These are phyloP conservation scores for Eulemur rufifrons DNA, from an alignment of 2,113 vertebrate species.

Conservation along the genomic window DNA sequence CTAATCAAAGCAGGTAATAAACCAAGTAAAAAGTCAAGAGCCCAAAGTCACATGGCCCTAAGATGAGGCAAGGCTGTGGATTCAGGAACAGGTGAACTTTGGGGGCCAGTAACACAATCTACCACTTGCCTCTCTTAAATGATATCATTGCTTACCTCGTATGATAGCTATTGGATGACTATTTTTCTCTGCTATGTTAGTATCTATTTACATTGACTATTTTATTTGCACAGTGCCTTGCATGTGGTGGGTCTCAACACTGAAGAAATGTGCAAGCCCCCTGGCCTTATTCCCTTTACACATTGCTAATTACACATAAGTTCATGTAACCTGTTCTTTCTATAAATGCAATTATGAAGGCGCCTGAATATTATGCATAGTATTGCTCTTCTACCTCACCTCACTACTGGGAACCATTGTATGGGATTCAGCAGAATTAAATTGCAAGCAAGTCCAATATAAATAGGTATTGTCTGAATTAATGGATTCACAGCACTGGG, in stretches of 20 bases:
- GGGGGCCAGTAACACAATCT: neutral
- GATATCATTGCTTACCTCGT: neutral
- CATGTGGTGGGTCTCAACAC: neutral
- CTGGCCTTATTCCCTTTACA: neutral
- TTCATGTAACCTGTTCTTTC: neutral
- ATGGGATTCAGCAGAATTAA: neutral
- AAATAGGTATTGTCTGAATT: neutral
- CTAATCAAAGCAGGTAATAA: neutral
- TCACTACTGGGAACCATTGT: neutral
- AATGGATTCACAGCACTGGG: neutral
- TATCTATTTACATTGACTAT: neutral
- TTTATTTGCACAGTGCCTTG: neutral
- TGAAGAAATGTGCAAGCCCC: neutral
- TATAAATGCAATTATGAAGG: neutral
- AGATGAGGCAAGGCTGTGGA: neutral
- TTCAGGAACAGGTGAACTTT: neutral
- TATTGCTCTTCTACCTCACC: neutral
- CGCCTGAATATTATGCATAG: neutral
- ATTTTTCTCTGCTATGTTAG: neutral
- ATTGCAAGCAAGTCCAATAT: neutral
- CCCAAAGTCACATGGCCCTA: neutral
- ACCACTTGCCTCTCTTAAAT: neutral
- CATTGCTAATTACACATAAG: neutral
- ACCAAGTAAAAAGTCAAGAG: neutral
- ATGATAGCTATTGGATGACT: neutral